Conservation (phyloP, 2,797 vertebrate genomes). For the Scleropages formosus region DNA sequence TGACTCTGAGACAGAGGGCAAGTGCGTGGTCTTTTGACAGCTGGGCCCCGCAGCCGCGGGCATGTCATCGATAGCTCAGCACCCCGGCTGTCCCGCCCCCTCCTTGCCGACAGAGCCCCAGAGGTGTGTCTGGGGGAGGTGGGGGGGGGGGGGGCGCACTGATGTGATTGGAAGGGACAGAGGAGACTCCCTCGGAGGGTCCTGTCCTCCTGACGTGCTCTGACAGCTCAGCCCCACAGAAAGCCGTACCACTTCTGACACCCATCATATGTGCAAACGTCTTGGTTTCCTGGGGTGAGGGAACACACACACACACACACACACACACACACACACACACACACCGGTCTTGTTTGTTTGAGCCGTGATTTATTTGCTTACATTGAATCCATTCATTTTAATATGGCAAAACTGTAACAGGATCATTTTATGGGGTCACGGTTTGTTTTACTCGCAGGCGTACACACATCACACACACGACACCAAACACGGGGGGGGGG, state of each 20-base stretch:
- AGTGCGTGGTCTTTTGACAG: slow-evolving; percentile 6
- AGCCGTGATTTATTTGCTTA: slow-evolving; percentile 22
- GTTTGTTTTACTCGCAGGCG: slow-evolving; percentile 26
- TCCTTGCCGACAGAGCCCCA: neutral
- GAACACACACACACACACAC: slow-evolving; percentile 10
- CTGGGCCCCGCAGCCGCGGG: neutral
- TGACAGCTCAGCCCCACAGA: slow-evolving; percentile 14
- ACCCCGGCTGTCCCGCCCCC: too few species aligned
- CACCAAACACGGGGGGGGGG: slow-evolving; percentile 13
- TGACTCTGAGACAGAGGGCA: neutral
- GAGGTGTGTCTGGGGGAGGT: neutral
- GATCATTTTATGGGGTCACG: slow-evolving; percentile 5
- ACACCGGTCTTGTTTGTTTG: neutral
- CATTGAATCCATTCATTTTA: neutral
- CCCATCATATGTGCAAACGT: slow-evolving; percentile 18
- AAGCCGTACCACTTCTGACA: slow-evolving; percentile 19
- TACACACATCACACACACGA: slow-evolving; percentile 13
- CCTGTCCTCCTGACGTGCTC: slow-evolving; percentile 4
- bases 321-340: neutral
- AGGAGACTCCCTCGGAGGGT: neutral
- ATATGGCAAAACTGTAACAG: slow-evolving; percentile 27
- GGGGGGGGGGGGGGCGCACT: neutral
- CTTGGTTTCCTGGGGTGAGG: slow-evolving; percentile 2
- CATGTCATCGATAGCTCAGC: neutral
- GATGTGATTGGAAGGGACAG: slow-evolving; percentile 13